Percentiles rank a stretch among this genome's conserved stretches.
Evolutionary conservation across 1,140 invertebrate genomes (phyloP).

Genomic region (Cyclina sinensis): DNA sequence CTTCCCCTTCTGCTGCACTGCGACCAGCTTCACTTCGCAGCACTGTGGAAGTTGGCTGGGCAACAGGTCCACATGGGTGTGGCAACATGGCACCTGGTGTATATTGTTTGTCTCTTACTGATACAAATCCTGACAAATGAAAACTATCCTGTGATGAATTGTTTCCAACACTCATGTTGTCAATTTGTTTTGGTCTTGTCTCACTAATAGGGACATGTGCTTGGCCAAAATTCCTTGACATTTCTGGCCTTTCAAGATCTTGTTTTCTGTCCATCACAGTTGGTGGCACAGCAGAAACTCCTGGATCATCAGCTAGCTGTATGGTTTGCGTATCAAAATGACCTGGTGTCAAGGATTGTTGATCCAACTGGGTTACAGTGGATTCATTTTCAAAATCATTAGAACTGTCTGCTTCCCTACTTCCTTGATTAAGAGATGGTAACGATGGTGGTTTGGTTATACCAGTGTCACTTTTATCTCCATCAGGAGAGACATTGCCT

Average conservation of each 20-base stretch:
- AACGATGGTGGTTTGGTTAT: background rate
- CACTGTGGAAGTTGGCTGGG: background rate
- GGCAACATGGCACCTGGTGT: background rate
- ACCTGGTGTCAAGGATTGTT: background rate
- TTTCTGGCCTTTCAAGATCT: background rate
- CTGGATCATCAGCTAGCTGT: background rate
- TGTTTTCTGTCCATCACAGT: background rate
- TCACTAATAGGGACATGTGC: conserved; percentile 2
- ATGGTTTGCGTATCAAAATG: background rate
- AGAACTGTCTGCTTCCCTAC: background rate
- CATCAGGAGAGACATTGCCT: background rate
- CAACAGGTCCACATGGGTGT: background rate
- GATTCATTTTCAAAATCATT: background rate
- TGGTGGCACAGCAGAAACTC: background rate
- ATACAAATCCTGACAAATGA: background rate
- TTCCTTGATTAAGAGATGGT: background rate
- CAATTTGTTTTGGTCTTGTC: background rate
- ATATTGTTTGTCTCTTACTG: conserved; percentile 5
- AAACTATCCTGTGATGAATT: background rate
- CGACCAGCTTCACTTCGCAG: conserved; percentile 1
- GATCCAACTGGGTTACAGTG: background rate
- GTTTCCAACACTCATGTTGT: background rate
- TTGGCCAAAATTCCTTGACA: background rate
- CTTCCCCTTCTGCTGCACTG: background rate
- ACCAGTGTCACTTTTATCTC: background rate